A percentile compares a stretch with the other conserved stretches of the same genome.
phyloP scores from a whole-genome alignment of 1,140 invertebrate species.

The Orius laevigatus region DNA sequence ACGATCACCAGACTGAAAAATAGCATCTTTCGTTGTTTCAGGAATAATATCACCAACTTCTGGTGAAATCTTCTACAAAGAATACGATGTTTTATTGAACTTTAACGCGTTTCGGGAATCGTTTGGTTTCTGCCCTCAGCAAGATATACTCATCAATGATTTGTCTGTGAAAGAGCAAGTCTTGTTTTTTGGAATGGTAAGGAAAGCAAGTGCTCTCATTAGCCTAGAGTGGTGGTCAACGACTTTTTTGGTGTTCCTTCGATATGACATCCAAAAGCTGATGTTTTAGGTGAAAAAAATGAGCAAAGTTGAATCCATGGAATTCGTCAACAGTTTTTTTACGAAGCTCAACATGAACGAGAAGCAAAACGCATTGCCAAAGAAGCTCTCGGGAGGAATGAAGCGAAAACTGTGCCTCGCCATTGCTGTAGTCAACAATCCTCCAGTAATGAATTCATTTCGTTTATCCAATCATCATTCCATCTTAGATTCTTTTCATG shows the following conservation, averaged over 20 bases:
- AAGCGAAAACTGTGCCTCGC: slow-evolving; percentile 47
- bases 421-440: slow-evolving; percentile 39
- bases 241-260: too few relatives aligned
- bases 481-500: slow-evolving; percentile 35
- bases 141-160: slow-evolving; percentile 83
- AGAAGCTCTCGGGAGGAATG: slow-evolving; percentile 47
- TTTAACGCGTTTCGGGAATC: slow-evolving; percentile 32
- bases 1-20: too few relatives aligned
- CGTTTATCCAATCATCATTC: not conserved
- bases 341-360: not conserved
- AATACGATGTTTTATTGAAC: slow-evolving; percentile 41
- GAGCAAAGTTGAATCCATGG: not conserved
- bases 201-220: too few relatives aligned
- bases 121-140: slow-evolving; percentile 78
- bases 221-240: too few relatives aligned
- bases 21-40: too few relatives aligned
- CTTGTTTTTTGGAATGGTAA: slow-evolving; percentile 20
- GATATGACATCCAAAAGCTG: too few relatives aligned
- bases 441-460: slow-evolving; percentile 22
- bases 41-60: slow-evolving; percentile 43
- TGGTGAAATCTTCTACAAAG: slow-evolving; percentile 47
- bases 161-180: slow-evolving; percentile 80
- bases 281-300: not conserved
- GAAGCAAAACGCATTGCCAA: slow-evolving; percentile 22
- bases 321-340: not conserved